Evolutionary conservation across 2,797 vertebrate species (phyloP).

Genomic region (Coluber constrictor): DNA sequence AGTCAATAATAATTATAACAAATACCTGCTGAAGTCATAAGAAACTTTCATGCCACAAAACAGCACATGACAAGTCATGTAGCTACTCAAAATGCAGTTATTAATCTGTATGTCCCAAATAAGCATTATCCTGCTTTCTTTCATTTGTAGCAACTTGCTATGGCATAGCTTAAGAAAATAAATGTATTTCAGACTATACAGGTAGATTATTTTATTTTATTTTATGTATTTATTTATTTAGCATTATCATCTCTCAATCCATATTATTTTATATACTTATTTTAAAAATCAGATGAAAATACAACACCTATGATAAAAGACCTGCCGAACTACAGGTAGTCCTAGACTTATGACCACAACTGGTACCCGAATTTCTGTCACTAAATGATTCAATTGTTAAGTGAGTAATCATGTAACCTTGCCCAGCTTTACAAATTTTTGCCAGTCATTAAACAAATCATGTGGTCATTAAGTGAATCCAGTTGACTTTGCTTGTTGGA

Average conservation of each 20-base stretch:
- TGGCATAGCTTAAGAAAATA: background rate
- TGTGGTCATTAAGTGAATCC: background rate
- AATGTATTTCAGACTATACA: background rate
- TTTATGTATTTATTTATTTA: background rate
- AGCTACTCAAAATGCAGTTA: background rate
- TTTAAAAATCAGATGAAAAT: background rate
- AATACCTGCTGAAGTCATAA: conserved; percentile 31
- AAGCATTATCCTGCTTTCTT: background rate
- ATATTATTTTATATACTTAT: background rate
- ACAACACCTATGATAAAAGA: background rate
- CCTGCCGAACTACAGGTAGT: background rate
- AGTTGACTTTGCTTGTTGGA: background rate
- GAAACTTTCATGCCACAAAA: background rate
- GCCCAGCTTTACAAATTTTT: background rate
- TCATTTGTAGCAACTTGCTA: background rate
- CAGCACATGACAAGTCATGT: background rate
- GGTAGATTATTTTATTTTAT: too few species aligned
- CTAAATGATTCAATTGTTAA: background rate
- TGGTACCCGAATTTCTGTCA: background rate
- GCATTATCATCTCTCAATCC: background rate
- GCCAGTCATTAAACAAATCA: background rate
- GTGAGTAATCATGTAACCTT: background rate
- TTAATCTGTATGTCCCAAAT: background rate
- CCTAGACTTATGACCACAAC: background rate
- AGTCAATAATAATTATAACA: background rate